Evolutionary conservation across 2,113 vertebrate species (phyloP), one percentile per base, ranked within the genome.

Genomic region (Colaptes auratus): DNA sequence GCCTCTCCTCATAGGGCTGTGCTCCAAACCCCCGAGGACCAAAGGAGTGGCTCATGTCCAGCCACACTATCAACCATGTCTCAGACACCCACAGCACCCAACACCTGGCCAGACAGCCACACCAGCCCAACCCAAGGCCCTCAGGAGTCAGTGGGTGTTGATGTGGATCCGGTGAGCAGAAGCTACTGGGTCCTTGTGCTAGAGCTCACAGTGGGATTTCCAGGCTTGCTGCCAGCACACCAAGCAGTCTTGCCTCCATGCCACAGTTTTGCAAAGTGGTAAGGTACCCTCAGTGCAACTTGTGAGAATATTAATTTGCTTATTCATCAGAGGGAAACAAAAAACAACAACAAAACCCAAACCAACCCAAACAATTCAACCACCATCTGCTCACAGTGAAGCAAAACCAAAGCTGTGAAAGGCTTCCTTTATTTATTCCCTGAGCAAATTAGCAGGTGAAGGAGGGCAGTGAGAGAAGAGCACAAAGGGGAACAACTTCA

Each of bases 371-470:
- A 65, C 27, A 58, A 64, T 44, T 44, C 42, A 53, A 63, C 60
- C 67, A 39, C 42, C 1, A 0, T 69, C 69, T 82, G 59, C 82
- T 73, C 48, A 65, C 35, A 31, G 4, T 19, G 8, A 64, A 81
- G 59, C 61, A 88, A 77, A 88, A 72, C 7, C 64, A 72, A 89
- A 77, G 36, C 66, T 48, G 36, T 82, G 64, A 91, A 92, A 91
- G 48, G 19, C 4, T 44, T 91, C 36, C 28, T 82, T 92, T 44
- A 77, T 58, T 39, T 65, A 77, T 58, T 35, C 65, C 3, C 6
- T 52, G 48, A 88, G 50, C 18, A 70, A 82, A 70, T 0, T 20
- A 31, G 12, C 17, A 65, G 18, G 14, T 39, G 77, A 69, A 73
- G 12, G 23, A 78, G 28, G 56, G 19, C 25, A 90, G 56, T 0